phyloP scores from a whole-genome alignment of 2,888 invertebrate species.

The Pecten maximus region DNA sequence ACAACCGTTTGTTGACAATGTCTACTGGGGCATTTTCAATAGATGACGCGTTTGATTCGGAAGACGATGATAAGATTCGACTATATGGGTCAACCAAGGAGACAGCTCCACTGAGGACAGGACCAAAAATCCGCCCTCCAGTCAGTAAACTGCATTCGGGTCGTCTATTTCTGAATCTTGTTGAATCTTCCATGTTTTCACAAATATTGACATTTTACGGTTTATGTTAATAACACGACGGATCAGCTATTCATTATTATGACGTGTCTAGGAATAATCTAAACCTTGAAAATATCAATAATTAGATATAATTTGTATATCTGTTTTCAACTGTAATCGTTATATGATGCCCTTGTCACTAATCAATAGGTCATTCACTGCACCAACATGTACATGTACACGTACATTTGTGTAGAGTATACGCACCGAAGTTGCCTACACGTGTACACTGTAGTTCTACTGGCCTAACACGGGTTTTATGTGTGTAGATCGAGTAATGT shows the following conservation, averaged over 20 bases:
- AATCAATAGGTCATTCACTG: not conserved
- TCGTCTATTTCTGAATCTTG: not conserved
- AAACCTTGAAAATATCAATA: not conserved
- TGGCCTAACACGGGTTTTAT: too few species aligned
- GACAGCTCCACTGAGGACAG: constrained; percentile 86
- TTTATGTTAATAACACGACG: not conserved
- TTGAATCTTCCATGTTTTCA: not conserved
- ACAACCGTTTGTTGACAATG: constrained; percentile 40
- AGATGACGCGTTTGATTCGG: constrained; percentile 80
- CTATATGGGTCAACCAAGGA: constrained; percentile 89
- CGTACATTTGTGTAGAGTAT: too few species aligned
- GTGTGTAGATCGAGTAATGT: too few species aligned
- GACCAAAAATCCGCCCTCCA: constrained; percentile 55
- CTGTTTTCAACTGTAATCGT: not conserved
- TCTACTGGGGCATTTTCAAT: constrained; percentile 54
- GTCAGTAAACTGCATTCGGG: not conserved
- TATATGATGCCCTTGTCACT: not conserved
- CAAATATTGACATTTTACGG: not conserved
- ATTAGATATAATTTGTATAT: not conserved
- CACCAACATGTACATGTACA: too few species aligned
- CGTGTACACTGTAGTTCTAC: too few species aligned
- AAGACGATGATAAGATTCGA: constrained; percentile 91
- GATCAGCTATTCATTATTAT: not conserved
- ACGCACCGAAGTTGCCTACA: too few species aligned
- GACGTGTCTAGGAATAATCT: not conserved